Conservation (phyloP, 2,888 invertebrate species). For the Eutolmus rufibarbis region DNA sequence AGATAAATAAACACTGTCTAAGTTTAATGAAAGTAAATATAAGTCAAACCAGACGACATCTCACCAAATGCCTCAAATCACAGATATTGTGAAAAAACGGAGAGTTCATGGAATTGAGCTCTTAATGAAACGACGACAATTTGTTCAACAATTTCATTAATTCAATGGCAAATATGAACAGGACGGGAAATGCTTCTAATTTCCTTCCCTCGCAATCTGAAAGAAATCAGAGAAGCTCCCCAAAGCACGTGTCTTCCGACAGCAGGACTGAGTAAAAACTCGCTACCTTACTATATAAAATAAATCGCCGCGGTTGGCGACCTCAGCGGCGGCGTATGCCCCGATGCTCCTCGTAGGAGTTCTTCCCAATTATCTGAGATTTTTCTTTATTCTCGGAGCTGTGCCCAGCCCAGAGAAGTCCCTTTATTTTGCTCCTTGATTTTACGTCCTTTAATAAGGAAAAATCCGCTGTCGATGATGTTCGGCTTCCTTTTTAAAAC, state of each 20-base stretch:
- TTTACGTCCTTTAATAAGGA: background rate
- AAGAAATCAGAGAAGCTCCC: background rate
- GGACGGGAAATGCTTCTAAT: background rate
- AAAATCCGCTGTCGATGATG: background rate
- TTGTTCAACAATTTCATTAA: background rate
- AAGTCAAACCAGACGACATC: background rate
- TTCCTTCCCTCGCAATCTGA: background rate
- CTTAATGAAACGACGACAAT: background rate
- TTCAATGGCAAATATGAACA: background rate
- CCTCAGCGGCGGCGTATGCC: background rate
- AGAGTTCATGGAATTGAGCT: background rate
- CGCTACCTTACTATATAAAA: background rate
- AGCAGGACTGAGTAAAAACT: background rate
- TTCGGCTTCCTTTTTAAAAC: background rate
- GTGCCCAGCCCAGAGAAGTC: background rate
- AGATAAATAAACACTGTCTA: background rate
- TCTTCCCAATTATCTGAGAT: background rate
- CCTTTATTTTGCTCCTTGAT: background rate
- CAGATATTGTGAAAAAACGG: background rate
- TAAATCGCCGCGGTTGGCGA: background rate
- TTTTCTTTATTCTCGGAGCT: background rate
- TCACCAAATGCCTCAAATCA: background rate
- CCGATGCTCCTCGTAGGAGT: background rate
- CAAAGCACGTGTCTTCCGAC: background rate
- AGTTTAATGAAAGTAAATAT: background rate